Evolutionary conservation across 2,888 invertebrate genomes (phyloP).

Genomic region (Tachystola acroxantha): DNA sequence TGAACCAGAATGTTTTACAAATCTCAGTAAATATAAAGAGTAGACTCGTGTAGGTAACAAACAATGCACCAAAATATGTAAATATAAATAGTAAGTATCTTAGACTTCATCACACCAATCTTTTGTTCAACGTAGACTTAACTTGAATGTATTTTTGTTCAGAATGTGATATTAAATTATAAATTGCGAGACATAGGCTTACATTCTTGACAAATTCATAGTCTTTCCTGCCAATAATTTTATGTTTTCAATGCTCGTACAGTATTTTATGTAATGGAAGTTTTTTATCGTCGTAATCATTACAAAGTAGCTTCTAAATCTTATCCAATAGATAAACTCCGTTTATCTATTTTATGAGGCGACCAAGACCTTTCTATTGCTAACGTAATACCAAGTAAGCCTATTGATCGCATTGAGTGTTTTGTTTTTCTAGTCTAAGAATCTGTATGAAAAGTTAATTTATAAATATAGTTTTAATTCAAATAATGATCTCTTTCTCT

Average conservation of each 20-base stretch:
- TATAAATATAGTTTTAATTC: conserved; percentile 1
- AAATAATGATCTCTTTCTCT: not conserved
- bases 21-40: too few relatives aligned
- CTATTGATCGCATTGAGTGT: conserved; percentile 8
- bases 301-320: not conserved
- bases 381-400: not conserved
- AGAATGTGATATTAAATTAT: conserved; percentile 21
- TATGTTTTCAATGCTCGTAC: too few relatives aligned
- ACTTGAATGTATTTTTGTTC: conserved; percentile 4
- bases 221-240: too few relatives aligned
- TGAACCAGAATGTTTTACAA: too few relatives aligned
- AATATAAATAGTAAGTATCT: too few relatives aligned
- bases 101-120: too few relatives aligned
- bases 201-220: too few relatives aligned
- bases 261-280: too few relatives aligned
- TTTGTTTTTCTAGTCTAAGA: conserved; percentile 34
- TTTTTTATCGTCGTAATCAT: not conserved
- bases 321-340: not conserved
- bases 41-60: too few relatives aligned
- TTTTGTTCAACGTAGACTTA: too few relatives aligned
- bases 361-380: not conserved
- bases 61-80: too few relatives aligned
- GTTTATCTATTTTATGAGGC: not conserved
- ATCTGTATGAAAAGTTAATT: conserved; percentile 25
- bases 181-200: conserved; percentile 3